phyloP scores from a whole-genome alignment of 2,888 invertebrate species.

The Drosophila merina region DNA sequence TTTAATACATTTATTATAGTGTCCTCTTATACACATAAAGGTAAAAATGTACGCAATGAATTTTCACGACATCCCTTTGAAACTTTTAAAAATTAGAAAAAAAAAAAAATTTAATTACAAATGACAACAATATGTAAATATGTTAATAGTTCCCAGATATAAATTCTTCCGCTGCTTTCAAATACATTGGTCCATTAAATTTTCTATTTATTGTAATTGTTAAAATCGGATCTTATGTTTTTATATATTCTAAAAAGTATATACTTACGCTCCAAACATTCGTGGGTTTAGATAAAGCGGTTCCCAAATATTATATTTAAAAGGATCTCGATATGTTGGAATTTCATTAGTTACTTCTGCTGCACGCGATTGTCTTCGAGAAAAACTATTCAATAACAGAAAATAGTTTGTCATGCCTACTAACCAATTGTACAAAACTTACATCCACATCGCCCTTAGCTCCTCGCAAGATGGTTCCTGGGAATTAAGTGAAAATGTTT shows the following conservation, averaged over 20 bases:
- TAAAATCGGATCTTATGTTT: no score
- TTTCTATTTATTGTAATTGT: no score
- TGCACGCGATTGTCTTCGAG: conserved; percentile 93
- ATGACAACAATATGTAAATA: no score
- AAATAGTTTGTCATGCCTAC: neutral
- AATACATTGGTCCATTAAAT: no score
- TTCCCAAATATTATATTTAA: conserved; percentile 92
- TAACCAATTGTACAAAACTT: conserved; percentile 44
- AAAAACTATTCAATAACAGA: conserved; percentile 85
- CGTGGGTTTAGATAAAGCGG: conserved; percentile 86
- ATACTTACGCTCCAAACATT: conserved; percentile 86
- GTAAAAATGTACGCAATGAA: no score
- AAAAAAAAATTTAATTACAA: no score
- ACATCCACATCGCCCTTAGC: conserved; percentile 95
- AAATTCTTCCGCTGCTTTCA: no score
- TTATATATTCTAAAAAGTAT: neutral
- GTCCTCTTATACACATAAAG: no score
- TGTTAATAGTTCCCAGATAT: no score
- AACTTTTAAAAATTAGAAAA: no score
- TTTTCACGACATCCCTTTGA: no score
- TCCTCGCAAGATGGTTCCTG: conserved; percentile 93
- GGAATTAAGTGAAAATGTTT: conserved; percentile 77
- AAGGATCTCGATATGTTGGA: conserved; percentile 92
- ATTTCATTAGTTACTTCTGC: conserved; percentile 95
- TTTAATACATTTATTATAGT: no score